Evolutionary conservation across 1,140 invertebrate species (phyloP), one percentile per base, ranked within the genome.

Genomic region (Chymomyza costata): DNA sequence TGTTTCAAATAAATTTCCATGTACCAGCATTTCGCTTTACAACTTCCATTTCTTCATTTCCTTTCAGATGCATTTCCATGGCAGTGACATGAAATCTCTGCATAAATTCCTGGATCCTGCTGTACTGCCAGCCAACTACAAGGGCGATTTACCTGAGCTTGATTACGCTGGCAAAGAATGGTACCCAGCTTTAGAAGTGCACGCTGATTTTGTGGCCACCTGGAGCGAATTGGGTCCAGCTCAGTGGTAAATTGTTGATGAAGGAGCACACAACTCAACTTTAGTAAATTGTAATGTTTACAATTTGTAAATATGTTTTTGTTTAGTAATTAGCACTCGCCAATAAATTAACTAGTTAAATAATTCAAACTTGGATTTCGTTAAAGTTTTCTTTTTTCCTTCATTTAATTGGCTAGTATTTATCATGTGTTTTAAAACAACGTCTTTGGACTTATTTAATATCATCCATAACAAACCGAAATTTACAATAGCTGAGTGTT

Each of bases 21-120:
- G n/a, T n/a, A n/a, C n/a, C n/a, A n/a, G n/a, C n/a, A n/a, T n/a
- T n/a, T n/a, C n/a, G n/a, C n/a, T n/a, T n/a, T n/a, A n/a, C 25
- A 49, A 55, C 10, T 49, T 25, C 25, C 31, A 6, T 40, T 15
- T 32, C 32, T 53, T 17, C 71, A 90, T 94, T 89, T 74, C 87
- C 6, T 10, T 94, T 0, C 92, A 97, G 83, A 88, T 94, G 63
- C 93, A 89, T 83, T 93, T 94, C 86, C 93, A 95, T 83, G 92
- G 93, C 1, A 87, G 88, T 25, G 89, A 95, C 65, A 88, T 91
- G 87, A 88, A 90, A 48, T 93, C 92, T 13, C 86, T 95, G 5
- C 93, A 94, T 59, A 89, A 92, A 62, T 91, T 94, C 82, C 89
- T 95, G 5, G 84, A 89, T 7, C 91, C 92, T 0, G 89, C 89